A percentile compares a stretch with the other conserved stretches of the same genome.
phyloP scores from a whole-genome alignment of 1,140 invertebrate species.

The Globodera ellingtonae region DNA sequence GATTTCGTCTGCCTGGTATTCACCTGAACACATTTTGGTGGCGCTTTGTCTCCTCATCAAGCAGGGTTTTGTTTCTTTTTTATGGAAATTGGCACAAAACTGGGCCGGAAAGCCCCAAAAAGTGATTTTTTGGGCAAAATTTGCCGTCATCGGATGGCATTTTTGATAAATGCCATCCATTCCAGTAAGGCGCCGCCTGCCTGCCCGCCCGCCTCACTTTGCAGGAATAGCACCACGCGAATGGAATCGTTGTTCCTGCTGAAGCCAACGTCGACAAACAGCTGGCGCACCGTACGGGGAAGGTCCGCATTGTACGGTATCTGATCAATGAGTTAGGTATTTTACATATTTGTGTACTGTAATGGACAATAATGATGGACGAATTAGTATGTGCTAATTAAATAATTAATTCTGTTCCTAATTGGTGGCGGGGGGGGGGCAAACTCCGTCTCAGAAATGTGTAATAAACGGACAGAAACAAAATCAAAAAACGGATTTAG shows the following conservation, averaged over 20 bases:
- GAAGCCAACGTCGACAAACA: constrained; percentile 57
- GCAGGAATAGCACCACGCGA: constrained; percentile 56
- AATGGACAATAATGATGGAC: too few relatives aligned
- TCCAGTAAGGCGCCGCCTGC: not conserved
- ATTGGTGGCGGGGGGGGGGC: too few relatives aligned
- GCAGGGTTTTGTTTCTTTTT: not conserved
- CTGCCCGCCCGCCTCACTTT: constrained; percentile 3
- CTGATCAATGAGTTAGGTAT: not conserved
- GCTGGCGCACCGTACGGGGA: constrained; percentile 47
- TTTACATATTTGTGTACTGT: too few relatives aligned
- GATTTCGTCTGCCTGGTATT: constrained; percentile 46
- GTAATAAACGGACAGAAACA: too few relatives aligned
- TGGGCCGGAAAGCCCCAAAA: too few relatives aligned
- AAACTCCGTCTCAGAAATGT: too few relatives aligned
- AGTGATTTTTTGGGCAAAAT: too few relatives aligned
- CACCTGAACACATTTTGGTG: constrained; percentile 37
- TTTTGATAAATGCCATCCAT: not conserved
- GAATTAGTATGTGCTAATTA: too few relatives aligned
- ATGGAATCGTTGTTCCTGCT: constrained; percentile 56
- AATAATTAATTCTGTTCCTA: too few relatives aligned
- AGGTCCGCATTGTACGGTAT: constrained; percentile 50
- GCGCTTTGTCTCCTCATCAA: not conserved
- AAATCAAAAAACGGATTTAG: too few relatives aligned
- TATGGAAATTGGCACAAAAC: too few relatives aligned
- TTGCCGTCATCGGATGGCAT: too few relatives aligned